phyloP scores from a whole-genome alignment of 1,140 invertebrate genomes.

The Adoxophyes honmai region DNA sequence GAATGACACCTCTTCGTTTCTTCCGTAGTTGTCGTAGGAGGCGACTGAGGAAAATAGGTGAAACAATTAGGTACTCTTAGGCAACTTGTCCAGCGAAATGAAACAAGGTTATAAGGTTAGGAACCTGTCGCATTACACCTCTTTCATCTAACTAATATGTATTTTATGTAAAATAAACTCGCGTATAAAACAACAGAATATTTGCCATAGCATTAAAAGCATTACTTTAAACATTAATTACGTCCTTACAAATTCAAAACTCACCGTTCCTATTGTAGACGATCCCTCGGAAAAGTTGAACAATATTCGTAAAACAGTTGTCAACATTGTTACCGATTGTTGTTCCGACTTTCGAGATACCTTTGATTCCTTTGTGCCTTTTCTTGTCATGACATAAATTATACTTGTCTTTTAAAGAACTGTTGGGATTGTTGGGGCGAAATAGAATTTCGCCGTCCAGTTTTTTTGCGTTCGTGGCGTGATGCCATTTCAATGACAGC shows the following conservation, averaged over 20 bases:
- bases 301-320: slow-evolving; percentile 2
- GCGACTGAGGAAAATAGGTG: too few species aligned
- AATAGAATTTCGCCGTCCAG: not conserved
- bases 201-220: too few species aligned
- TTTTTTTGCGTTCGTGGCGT: not conserved
- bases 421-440: not conserved
- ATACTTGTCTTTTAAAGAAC: not conserved
- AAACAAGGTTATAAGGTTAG: too few species aligned
- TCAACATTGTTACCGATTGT: slow-evolving; percentile 12
- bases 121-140: too few species aligned
- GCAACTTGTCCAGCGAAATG: too few species aligned
- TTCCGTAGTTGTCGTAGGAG: too few species aligned
- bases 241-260: not conserved
- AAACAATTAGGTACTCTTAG: too few species aligned
- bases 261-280: not conserved
- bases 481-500: not conserved
- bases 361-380: not conserved
- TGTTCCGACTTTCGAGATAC: not conserved
- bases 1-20: too few species aligned
- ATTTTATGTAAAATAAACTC: too few species aligned
- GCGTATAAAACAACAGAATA: too few species aligned
- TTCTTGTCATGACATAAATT: slow-evolving; percentile 8
- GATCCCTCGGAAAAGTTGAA: not conserved
- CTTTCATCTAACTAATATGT: too few species aligned
- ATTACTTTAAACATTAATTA: too few species aligned